phyloP scores from a whole-genome alignment of 1,140 invertebrate genomes.

The Ylistrum balloti region DNA sequence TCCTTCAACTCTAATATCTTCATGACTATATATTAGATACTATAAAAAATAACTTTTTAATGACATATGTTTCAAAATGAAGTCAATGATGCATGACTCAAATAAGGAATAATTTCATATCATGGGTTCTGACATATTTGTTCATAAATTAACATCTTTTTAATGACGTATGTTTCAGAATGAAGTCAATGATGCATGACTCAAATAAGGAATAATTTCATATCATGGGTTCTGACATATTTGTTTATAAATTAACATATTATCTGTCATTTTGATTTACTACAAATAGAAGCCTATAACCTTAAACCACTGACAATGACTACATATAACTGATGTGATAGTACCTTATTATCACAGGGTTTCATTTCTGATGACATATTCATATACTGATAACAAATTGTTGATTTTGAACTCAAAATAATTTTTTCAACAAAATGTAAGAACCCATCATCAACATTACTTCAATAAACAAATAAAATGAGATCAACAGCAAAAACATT shows the following conservation, averaged over 20 bases:
- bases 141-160: no score
- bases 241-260: not conserved
- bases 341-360: not conserved
- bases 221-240: not conserved
- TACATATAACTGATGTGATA: not conserved
- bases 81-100: no score
- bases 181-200: no score
- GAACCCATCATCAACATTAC: not conserved
- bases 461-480: not conserved
- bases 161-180: no score
- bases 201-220: not conserved
- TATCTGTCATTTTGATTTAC: not conserved
- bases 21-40: no score
- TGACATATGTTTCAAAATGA: no score
- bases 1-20: no score
- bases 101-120: not conserved
- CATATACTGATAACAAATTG: no score
- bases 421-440: not conserved
- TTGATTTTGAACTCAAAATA: no score
- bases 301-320: no score
- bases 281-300: not conserved
- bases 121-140: not conserved
- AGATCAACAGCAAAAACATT: conserved; percentile 3
- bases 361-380: not conserved
- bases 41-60: no score